Evolutionary conservation across 2,113 vertebrate genomes (phyloP).

Genomic region (Perca flavescens): DNA sequence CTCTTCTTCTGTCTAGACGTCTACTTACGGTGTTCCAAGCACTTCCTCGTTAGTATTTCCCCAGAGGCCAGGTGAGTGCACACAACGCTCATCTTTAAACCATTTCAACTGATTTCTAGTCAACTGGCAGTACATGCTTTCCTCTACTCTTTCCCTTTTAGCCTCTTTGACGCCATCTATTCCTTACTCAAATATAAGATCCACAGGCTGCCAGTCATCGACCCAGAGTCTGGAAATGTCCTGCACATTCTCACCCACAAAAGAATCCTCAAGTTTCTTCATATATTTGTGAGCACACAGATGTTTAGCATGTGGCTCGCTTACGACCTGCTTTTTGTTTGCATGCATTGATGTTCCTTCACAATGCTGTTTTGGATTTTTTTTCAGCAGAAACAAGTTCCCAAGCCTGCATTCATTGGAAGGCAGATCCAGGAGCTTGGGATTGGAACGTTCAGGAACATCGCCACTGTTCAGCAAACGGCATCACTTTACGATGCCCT

Average conservation of each 20-base stretch:
- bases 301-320: background rate
- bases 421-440: conserved; percentile 89
- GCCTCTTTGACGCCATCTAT: conserved; percentile 95
- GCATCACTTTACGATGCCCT: conserved; percentile 89
- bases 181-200: conserved; percentile 94
- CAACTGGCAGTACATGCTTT: background rate
- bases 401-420: conserved; percentile 88
- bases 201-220: conserved; percentile 95
- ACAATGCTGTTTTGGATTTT: background rate
- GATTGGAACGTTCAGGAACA: conserved; percentile 92
- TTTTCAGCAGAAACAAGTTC: conserved; percentile 85
- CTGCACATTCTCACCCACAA: conserved; percentile 97
- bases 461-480: conserved; percentile 89
- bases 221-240: conserved; percentile 92
- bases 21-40: conserved; percentile 90
- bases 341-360: background rate
- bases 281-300: conserved; percentile 87
- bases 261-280: conserved; percentile 95
- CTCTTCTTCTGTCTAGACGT: conserved; percentile 85
- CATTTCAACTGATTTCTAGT: background rate
- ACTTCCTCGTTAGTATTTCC: conserved; percentile 90
- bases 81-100: background rate
- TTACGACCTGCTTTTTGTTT: background rate
- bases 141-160: conserved; percentile 59
- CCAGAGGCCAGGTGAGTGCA: conserved; percentile 89